Base-by-base conservation (phyloP, 2,888 invertebrate species). In the Lamproptera curius region DNA sequence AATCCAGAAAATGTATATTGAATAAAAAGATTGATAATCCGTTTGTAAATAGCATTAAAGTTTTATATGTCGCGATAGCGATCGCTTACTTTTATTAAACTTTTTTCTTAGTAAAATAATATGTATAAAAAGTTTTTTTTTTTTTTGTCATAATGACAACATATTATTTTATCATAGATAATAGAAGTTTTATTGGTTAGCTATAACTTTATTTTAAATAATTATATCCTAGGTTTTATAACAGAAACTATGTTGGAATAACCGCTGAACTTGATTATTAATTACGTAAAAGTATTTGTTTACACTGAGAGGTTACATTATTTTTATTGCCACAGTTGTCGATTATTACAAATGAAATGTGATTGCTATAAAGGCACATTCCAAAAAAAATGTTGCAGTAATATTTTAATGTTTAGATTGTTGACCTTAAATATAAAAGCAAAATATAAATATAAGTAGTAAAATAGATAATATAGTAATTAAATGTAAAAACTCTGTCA, bases 1-100 rank as follows among this genome's bases (percentile, higher is more conserved):
- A 82, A 73, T 54, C 76, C 81, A 28, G 80, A 80, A 50, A 65
- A 59, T 51, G 49, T 61, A 5, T 58, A 56, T 50, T 50, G n/a
- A 54, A 20, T 51, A 46, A 40, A 35, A 42, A 11, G n/a, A 15
- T 23, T 6, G 20, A 20, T 5, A 20, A 20, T 23, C 13, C 28
- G 6, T 20, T 23, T 13, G 40, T 23, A 33, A 50, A 11, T 31
- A 31, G 31, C n/a, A n/a, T 11, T 45, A 3, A 43, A 42, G 15
- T 36, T 16, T 15, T n/a, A n/a, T n/a, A n/a, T n/a, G n/a, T n/a
- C n/a, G n/a, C n/a, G n/a, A n/a, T n/a, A n/a, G n/a, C n/a, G n/a
- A n/a, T n/a, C n/a, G n/a, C n/a, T n/a, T n/a, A n/a, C n/a, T n/a
- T n/a, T n/a, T n/a, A n/a, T n/a, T n/a, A 11, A 28, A 9, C 17